Conservation (phyloP, 1,140 invertebrate species). For the Mactra quadrangularis region DNA sequence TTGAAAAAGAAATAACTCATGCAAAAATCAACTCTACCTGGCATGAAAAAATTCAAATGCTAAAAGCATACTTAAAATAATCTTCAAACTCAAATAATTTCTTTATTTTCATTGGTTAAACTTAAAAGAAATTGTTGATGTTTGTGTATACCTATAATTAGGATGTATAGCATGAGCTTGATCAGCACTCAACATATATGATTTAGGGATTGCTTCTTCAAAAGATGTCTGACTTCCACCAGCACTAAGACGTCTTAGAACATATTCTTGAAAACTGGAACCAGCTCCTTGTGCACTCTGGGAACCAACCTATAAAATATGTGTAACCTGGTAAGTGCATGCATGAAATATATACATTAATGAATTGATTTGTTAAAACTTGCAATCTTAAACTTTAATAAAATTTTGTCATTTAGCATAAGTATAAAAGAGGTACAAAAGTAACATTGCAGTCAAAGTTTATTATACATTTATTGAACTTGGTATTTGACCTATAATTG, state of each 20-base stretch:
- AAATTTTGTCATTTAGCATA: no score
- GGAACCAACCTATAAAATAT: constrained; percentile 79
- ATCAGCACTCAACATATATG: constrained; percentile 84
- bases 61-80: no score
- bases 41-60: no score
- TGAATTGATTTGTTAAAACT: no score
- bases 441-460: background rate
- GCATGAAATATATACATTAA: no score
- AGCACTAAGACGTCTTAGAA: constrained; percentile 81
- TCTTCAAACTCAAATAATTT: no score
- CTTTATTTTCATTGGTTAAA: no score
- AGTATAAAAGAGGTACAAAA: no score
- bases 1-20: no score
- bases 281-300: constrained; percentile 83
- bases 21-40: no score
- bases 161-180: constrained; percentile 85
- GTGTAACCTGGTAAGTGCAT: background rate
- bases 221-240: constrained; percentile 76
- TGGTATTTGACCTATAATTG: background rate
- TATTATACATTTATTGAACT: background rate
- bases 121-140: no score
- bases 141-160: constrained; percentile 84
- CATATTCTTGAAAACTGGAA: constrained; percentile 82
- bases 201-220: constrained; percentile 83
- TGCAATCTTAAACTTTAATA: no score